A percentile compares a stretch with the other conserved stretches of the same genome.
These are phyloP conservation scores for Heliothis subflexa DNA, from an alignment of 1,140 invertebrate genomes.

Conservation along the genomic window DNA sequence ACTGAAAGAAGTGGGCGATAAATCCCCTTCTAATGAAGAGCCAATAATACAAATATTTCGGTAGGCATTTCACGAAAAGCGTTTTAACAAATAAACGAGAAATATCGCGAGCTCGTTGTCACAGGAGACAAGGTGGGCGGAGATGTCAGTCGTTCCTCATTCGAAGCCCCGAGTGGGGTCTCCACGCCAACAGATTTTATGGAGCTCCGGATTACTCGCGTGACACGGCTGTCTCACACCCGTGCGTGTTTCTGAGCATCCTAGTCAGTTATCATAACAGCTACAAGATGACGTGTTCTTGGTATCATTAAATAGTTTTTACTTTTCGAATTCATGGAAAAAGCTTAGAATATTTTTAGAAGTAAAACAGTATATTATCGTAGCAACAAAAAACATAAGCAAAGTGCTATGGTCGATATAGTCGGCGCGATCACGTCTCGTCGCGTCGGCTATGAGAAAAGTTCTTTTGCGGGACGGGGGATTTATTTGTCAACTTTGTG, in stretches of 20 bases:
- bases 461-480: slow-evolving; percentile 64
- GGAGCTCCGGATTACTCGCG: slow-evolving; percentile 43
- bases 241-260: background rate
- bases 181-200: slow-evolving; percentile 55
- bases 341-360: background rate
- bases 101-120: slow-evolving; percentile 28
- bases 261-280: slow-evolving; percentile 3
- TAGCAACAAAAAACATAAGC: slow-evolving; percentile 8
- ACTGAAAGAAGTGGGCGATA: background rate
- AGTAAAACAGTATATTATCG: background rate
- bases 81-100: slow-evolving; percentile 33
- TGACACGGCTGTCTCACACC: slow-evolving; percentile 37
- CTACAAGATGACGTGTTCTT: slow-evolving; percentile 18
- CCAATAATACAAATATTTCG: background rate
- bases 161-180: slow-evolving; percentile 37
- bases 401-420: slow-evolving; percentile 20
- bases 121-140: slow-evolving; percentile 44
- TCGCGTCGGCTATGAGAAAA: slow-evolving; percentile 73
- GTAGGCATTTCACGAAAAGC: slow-evolving; percentile 11
- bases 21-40: background rate
- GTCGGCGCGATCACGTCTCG: slow-evolving; percentile 62
- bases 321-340: background rate
- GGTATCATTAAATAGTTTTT: background rate
- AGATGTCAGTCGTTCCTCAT: slow-evolving; percentile 46
- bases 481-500: slow-evolving; percentile 83